phyloP scores from a whole-genome alignment of 2,888 invertebrate species.

The Drosophila fulvimacula region DNA sequence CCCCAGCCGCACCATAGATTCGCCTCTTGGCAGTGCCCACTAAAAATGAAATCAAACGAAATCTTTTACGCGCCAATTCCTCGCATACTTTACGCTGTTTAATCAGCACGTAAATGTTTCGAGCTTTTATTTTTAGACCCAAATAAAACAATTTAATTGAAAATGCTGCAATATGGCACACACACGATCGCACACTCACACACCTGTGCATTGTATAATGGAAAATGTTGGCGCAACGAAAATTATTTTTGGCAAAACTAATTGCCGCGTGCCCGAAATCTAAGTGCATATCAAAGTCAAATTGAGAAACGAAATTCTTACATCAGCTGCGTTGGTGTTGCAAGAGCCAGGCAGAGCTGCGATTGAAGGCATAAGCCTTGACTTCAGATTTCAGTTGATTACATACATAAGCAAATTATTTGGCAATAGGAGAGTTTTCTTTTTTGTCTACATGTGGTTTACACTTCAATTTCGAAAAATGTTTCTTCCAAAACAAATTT shows the following conservation, averaged over 20 bases:
- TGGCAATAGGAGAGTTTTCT: no score
- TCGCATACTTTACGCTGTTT: slow-evolving; percentile 69
- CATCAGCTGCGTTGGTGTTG: not conserved
- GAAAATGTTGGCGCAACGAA: slow-evolving; percentile 34
- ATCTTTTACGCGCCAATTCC: slow-evolving; percentile 80
- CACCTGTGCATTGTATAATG: slow-evolving; percentile 43
- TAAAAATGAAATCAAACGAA: slow-evolving; percentile 64
- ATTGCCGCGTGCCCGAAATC: slow-evolving; percentile 34
- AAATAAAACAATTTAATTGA: slow-evolving; percentile 53
- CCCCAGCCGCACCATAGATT: not conserved
- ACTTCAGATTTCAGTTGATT: not conserved
- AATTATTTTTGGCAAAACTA: slow-evolving; percentile 37
- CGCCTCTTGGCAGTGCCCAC: slow-evolving; percentile 9
- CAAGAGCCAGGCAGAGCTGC: not conserved
- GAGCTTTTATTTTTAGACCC: slow-evolving; percentile 64
- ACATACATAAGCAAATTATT: not conserved
- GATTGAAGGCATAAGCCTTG: no score
- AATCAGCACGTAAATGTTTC: slow-evolving; percentile 71
- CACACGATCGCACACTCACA: slow-evolving; percentile 10
- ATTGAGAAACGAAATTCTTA: not conserved
- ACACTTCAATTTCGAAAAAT: no score
- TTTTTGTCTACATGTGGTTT: no score
- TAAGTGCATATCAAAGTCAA: slow-evolving; percentile 15
- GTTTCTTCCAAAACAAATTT: no score
- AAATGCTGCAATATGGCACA: slow-evolving; percentile 56